phyloP scores from a whole-genome alignment of 30 jellyfish, hydroid and myxozoan genomes.

The Aurelia sp. region DNA sequence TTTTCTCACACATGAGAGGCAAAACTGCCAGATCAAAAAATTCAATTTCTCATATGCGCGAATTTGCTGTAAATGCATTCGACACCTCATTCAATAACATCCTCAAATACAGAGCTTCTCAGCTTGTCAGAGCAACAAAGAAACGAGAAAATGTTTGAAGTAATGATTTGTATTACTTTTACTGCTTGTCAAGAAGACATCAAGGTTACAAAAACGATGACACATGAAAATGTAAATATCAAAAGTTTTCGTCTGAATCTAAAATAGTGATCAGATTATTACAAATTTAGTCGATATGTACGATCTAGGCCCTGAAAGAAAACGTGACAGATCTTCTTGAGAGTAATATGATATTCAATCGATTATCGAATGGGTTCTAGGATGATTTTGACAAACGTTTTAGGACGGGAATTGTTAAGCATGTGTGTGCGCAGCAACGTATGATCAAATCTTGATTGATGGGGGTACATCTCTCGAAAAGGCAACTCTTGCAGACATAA shows the following conservation, averaged over 20 bases:
- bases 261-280: constrained; percentile 45
- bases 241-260: constrained; percentile 31
- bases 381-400: neutral
- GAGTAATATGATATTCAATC: neutral
- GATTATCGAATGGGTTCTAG: neutral
- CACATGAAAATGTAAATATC: constrained; percentile 1
- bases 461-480: too few species aligned
- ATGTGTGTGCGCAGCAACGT: too few species aligned
- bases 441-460: too few species aligned
- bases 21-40: too few species aligned
- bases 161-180: neutral
- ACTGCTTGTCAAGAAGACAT: neutral
- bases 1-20: too few species aligned
- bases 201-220: constrained; percentile 26
- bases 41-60: too few species aligned
- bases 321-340: neutral
- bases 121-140: too few species aligned
- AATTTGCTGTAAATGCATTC: too few species aligned
- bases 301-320: neutral
- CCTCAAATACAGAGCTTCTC: neutral
- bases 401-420: too few species aligned
- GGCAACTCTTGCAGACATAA: too few species aligned
- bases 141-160: neutral
- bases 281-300: constrained; percentile 11
- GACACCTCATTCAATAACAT: neutral